Conservation (phyloP, 1,140 invertebrate species). For the Lepidurus apus region DNA sequence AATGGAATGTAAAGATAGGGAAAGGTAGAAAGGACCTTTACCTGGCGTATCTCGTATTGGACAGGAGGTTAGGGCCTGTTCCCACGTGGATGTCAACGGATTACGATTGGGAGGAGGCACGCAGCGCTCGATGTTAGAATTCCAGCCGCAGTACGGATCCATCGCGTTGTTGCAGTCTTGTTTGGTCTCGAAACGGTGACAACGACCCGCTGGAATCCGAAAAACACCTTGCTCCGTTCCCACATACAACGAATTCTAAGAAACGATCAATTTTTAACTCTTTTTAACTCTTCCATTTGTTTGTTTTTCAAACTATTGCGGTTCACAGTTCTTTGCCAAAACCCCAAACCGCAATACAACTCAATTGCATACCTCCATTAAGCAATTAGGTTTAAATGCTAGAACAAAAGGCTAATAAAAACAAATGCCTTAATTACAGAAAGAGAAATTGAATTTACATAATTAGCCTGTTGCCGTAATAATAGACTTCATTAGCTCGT, state of each 20-base stretch:
- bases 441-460: too few relatives aligned
- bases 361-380: too few relatives aligned
- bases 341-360: too few relatives aligned
- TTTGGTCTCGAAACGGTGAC: constrained; percentile 61
- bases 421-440: background rate
- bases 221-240: constrained; percentile 65
- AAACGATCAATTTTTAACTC: constrained; percentile 34
- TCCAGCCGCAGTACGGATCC: constrained; percentile 93
- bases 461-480: too few relatives aligned
- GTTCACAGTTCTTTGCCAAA: too few relatives aligned
- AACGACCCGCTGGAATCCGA: constrained; percentile 65
- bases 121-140: constrained; percentile 65
- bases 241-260: constrained; percentile 71
- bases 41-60: constrained; percentile 54
- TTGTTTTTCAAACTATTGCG: background rate
- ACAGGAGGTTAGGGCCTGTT: constrained; percentile 62
- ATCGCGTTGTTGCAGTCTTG: constrained; percentile 71
- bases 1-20: background rate
- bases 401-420: constrained; percentile 8
- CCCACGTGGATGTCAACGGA: constrained; percentile 58
- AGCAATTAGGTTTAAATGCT: too few relatives aligned
- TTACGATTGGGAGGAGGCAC: constrained; percentile 59
- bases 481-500: too few relatives aligned
- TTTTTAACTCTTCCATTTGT: background rate
- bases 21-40: constrained; percentile 31